These are phyloP conservation scores for Agrotis ipsilon DNA, from an alignment of 2,888 invertebrate species.

Conservation along the genomic window DNA sequence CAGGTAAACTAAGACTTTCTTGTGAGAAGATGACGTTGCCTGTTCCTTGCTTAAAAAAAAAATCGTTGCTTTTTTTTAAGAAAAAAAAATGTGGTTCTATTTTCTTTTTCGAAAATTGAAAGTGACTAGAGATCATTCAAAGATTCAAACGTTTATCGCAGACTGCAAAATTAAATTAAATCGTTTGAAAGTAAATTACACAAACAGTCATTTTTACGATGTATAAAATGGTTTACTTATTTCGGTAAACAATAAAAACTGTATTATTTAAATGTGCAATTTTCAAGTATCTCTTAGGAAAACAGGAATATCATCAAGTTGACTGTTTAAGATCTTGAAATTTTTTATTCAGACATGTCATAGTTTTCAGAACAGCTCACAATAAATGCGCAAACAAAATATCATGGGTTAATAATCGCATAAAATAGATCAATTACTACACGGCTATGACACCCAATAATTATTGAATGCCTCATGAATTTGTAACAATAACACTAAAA, in stretches of 20 bases:
- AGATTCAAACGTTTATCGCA: too few species aligned
- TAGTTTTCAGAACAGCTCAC: background rate
- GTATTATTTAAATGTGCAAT: too few species aligned
- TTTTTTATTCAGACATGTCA: background rate
- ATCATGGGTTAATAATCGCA: background rate
- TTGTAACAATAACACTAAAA: conserved; percentile 6
- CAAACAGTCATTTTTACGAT: too few species aligned
- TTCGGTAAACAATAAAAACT: too few species aligned
- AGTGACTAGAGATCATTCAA: too few species aligned
- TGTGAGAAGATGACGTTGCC: conserved; percentile 75
- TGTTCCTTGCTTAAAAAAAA: background rate
- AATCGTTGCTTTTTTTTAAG: background rate
- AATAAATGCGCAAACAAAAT: background rate
- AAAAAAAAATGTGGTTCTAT: too few species aligned
- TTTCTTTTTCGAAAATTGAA: too few species aligned
- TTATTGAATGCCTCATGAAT: conserved; percentile 11
- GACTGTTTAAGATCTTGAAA: background rate
- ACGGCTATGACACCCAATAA: background rate
- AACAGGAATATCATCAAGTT: background rate
- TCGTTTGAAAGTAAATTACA: too few species aligned
- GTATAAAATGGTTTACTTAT: too few species aligned
- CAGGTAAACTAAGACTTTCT: conserved; percentile 69
- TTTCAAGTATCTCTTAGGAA: background rate
- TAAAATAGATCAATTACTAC: conserved; percentile 10
- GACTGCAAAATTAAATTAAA: too few species aligned